A percentile compares a stretch with the other conserved stretches of the same genome.
Evolutionary conservation across 2,888 invertebrate genomes (phyloP).

Genomic region (Autographa pulchrina): DNA sequence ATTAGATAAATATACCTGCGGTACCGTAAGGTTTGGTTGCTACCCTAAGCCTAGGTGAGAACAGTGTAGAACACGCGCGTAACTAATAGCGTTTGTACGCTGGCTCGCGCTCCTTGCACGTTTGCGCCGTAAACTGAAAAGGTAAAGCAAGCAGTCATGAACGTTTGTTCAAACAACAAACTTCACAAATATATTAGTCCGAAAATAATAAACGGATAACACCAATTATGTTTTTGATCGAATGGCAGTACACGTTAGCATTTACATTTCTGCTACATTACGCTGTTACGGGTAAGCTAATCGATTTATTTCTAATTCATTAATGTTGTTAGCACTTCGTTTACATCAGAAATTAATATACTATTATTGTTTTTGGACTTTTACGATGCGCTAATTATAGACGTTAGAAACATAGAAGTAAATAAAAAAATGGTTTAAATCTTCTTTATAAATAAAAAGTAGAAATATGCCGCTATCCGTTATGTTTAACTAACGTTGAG

Average conservation of each 20-base stretch:
- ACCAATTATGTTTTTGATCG: slow-evolving; percentile 48
- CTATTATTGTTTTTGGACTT: slow-evolving; percentile 14
- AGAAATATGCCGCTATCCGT: background rate
- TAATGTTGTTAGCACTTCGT: slow-evolving; percentile 23
- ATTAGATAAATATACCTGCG: slow-evolving; percentile 17
- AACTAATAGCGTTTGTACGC: slow-evolving; percentile 60
- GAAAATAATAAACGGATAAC: slow-evolving; percentile 44
- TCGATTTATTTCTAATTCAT: slow-evolving; percentile 56
- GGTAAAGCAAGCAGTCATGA: slow-evolving; percentile 53
- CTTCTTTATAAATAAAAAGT: background rate
- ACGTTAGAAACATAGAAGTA: background rate
- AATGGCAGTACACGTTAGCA: slow-evolving; percentile 31
- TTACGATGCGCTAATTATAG: slow-evolving; percentile 11
- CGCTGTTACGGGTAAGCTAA: slow-evolving; percentile 54
- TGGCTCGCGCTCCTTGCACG: slow-evolving; percentile 40
- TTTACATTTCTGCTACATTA: slow-evolving; percentile 46
- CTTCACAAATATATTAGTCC: slow-evolving; percentile 43
- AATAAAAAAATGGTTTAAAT: background rate
- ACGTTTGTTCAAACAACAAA: slow-evolving; percentile 49
- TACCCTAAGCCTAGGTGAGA: slow-evolving; percentile 41
- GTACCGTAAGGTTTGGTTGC: slow-evolving; percentile 38
- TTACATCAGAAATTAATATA: slow-evolving; percentile 15
- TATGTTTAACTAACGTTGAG: background rate
- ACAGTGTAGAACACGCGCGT: slow-evolving; percentile 52
- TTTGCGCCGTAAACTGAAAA: slow-evolving; percentile 31